Conservation (phyloP, 2,888 invertebrate genomes). For the Acrobasis consociella region DNA sequence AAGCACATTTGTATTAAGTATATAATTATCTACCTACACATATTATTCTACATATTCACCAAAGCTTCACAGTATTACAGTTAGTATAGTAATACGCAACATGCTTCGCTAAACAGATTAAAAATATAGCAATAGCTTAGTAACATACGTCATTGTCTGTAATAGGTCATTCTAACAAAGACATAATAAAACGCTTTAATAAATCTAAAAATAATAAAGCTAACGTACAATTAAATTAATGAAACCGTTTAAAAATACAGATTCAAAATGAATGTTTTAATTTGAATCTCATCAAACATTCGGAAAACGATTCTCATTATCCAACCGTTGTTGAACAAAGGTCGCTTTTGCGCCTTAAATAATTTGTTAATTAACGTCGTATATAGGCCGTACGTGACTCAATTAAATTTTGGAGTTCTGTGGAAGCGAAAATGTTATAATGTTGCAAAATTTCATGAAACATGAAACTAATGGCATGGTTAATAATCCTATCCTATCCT, state of each 20-base stretch:
- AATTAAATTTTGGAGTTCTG: slow-evolving; percentile 16
- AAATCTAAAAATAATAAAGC: slow-evolving; percentile 21
- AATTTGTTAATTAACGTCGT: slow-evolving; percentile 24
- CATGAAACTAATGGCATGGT: neutral
- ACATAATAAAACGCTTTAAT: neutral
- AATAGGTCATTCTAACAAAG: neutral
- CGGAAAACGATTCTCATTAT: slow-evolving; percentile 33
- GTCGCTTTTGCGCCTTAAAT: slow-evolving; percentile 27
- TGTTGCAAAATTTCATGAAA: slow-evolving; percentile 8
- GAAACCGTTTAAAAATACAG: slow-evolving; percentile 12
- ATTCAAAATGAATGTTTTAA: slow-evolving; percentile 26
- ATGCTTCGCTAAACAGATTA: too few species aligned
- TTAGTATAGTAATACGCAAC: too few species aligned
- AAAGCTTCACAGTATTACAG: too few species aligned
- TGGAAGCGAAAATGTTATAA: slow-evolving; percentile 3
- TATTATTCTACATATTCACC: too few species aligned
- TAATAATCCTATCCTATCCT: too few species aligned
- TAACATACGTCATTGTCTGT: too few species aligned
- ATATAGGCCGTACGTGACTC: slow-evolving; percentile 21
- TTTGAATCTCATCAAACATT: slow-evolving; percentile 33
- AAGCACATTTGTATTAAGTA: too few species aligned
- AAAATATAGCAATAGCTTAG: too few species aligned
- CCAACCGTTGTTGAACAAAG: slow-evolving; percentile 27
- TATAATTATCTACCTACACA: too few species aligned
- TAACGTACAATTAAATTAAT: neutral